phyloP scores from a whole-genome alignment of 2,797 vertebrate genomes.

The Psittacula derbiana region DNA sequence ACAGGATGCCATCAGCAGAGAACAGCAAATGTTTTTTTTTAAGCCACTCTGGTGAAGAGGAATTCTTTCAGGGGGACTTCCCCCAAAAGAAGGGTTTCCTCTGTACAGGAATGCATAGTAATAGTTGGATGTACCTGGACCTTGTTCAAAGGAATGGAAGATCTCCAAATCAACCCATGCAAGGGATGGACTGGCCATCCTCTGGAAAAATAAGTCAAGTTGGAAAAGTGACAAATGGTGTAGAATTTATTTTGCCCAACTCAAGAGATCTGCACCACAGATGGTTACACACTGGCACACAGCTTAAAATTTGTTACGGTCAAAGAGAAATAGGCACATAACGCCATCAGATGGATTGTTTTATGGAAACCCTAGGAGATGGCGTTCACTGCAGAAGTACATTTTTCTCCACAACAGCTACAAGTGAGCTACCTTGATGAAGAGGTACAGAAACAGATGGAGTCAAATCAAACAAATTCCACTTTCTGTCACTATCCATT shows the following conservation, averaged over 20 bases:
- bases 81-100: neutral
- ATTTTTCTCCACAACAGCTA: neutral
- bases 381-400: neutral
- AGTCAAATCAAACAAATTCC: neutral
- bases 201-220: neutral
- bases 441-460: neutral
- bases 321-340: neutral
- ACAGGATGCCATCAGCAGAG: neutral
- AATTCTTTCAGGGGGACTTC: neutral
- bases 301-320: neutral
- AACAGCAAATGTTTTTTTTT: rapidly evolving
- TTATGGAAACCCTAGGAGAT: neutral
- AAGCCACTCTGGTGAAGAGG: neutral
- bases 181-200: neutral
- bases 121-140: neutral
- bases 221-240: neutral
- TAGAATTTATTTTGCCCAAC: neutral
- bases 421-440: neutral
- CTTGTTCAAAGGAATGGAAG: neutral
- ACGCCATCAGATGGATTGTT: neutral
- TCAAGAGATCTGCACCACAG: neutral
- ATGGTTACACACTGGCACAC: neutral
- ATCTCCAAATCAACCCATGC: rapidly evolving
- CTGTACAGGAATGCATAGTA: rapidly evolving
- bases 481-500: neutral